Percentiles rank a stretch among this genome's conserved stretches.
These are phyloP conservation scores for Ctenodactylus gundi DNA, from an alignment of 2,113 vertebrate species.

Conservation along the genomic window DNA sequence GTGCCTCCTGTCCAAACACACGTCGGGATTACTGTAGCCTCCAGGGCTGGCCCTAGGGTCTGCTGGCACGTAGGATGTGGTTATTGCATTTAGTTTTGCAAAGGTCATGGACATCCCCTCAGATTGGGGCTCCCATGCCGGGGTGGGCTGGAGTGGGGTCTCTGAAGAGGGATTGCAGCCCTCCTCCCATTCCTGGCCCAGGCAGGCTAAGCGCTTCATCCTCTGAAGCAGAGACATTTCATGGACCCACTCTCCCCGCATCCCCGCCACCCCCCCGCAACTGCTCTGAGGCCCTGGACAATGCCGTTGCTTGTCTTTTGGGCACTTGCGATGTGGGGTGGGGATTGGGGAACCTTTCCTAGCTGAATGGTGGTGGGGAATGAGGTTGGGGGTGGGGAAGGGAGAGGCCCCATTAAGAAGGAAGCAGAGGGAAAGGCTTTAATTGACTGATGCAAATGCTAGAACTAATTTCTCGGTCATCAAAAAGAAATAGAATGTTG, in stretches of 20 bases:
- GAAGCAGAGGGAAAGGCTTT: not conserved
- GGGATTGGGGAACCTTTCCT: not conserved
- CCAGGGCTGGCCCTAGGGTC: conserved; percentile 61
- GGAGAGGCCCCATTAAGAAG: not conserved
- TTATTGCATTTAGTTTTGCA: conserved; percentile 62
- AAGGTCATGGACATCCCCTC: conserved; percentile 64
- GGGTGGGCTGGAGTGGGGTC: not conserved
- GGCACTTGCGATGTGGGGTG: not conserved
- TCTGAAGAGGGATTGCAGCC: not conserved
- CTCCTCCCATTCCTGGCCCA: not conserved
- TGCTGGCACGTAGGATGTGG: not conserved
- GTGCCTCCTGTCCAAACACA: conserved; percentile 88
- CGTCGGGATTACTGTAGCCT: conserved; percentile 82
- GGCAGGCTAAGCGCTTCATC: not conserved
- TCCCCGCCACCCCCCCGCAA: no score
- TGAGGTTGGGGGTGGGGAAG: not conserved
- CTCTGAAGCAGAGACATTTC: not conserved
- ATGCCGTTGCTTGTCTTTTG: not conserved
- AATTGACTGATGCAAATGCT: not conserved
- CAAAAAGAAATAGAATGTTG: not conserved
- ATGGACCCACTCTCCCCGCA: not conserved
- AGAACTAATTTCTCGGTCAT: not conserved
- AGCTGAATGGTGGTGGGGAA: no score
- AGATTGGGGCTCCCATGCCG: not conserved
- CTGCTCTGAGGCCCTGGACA: not conserved